Conservation (phyloP, 2,113 vertebrate genomes). For the Misgurnus anguillicaudatus region DNA sequence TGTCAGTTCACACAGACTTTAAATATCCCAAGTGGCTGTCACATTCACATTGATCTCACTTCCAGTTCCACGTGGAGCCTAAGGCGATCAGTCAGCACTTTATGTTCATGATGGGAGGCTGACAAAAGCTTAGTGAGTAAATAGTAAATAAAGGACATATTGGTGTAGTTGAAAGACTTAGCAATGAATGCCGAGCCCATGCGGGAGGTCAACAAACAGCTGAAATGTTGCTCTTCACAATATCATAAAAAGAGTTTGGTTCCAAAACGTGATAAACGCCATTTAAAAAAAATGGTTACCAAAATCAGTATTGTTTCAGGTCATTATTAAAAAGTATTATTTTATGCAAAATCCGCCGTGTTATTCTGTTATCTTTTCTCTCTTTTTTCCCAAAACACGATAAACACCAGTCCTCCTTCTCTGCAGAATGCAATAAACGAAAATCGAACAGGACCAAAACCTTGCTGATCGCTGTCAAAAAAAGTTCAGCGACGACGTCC, state of each 20-base stretch:
- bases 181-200: slow-evolving; percentile 12
- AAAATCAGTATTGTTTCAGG: too few relatives aligned
- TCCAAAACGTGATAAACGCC: too few relatives aligned
- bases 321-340: too few relatives aligned
- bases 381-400: too few relatives aligned
- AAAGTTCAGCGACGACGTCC: too few relatives aligned
- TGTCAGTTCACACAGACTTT: slow-evolving; percentile 38
- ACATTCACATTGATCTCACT: slow-evolving; percentile 24
- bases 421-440: too few relatives aligned
- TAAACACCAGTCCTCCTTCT: too few relatives aligned
- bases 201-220: slow-evolving; percentile 48
- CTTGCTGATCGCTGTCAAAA: too few relatives aligned
- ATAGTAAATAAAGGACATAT: slow-evolving; percentile 51
- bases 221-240: slow-evolving; percentile 19
- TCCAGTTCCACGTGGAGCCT: slow-evolving; percentile 38
- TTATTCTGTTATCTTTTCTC: too few relatives aligned
- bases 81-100: slow-evolving; percentile 31
- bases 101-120: slow-evolving; percentile 38
- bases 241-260: not conserved
- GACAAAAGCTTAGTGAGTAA: slow-evolving; percentile 45
- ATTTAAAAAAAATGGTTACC: too few relatives aligned
- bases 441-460: too few relatives aligned
- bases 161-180: slow-evolving; percentile 48
- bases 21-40: slow-evolving; percentile 28
- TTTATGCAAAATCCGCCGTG: too few relatives aligned